phyloP scores from a whole-genome alignment of 2,113 vertebrate species.

The Amia ocellicauda region DNA sequence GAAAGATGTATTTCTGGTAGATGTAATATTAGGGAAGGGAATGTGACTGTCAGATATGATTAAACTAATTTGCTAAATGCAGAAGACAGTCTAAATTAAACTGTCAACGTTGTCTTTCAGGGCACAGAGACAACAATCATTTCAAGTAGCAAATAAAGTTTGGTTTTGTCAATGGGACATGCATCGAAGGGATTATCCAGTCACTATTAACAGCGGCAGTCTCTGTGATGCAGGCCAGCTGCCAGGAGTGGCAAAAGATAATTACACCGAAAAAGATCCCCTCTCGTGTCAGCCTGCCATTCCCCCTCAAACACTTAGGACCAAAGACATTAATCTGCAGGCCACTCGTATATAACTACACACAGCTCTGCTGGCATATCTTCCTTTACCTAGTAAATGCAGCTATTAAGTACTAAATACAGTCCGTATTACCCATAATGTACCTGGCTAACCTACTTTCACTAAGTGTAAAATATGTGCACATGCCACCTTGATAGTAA shows the following conservation, averaged over 20 bases:
- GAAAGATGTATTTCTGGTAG: neutral
- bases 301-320: no score
- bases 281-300: no score
- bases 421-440: no score
- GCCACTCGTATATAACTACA: no score
- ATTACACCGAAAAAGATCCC: no score
- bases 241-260: neutral
- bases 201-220: neutral
- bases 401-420: no score
- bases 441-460: no score
- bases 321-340: no score
- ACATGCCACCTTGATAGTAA: no score
- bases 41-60: slow-evolving; percentile 3
- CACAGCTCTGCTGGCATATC: no score
- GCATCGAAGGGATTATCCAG: neutral
- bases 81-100: slow-evolving; percentile 5
- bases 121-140: slow-evolving; percentile 4
- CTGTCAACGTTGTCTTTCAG: slow-evolving; percentile 6
- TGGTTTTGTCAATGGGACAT: neutral
- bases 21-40: slow-evolving; percentile 1
- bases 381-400: no score
- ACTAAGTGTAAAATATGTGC: no score
- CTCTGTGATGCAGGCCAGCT: neutral
- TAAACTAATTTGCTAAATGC: neutral
- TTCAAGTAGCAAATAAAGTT: slow-evolving; percentile 6